phyloP scores from a whole-genome alignment of 2,113 vertebrate species.

The Perccottus glenii region DNA sequence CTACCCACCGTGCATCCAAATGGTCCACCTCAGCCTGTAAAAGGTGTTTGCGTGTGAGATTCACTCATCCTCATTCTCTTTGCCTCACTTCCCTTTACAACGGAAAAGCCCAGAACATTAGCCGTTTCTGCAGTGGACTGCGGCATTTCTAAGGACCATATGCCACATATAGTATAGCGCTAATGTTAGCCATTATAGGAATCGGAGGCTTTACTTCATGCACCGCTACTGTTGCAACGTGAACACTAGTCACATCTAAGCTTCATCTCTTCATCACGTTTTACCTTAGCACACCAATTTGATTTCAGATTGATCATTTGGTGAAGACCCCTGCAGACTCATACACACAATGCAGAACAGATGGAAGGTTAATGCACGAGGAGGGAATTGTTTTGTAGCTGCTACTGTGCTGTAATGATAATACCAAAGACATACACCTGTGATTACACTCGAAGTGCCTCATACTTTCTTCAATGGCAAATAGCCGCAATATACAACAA shows the following conservation, averaged over 20 bases:
- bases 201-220: slow-evolving; percentile 30
- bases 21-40: slow-evolving; percentile 58
- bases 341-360: slow-evolving; percentile 12
- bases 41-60: slow-evolving; percentile 63
- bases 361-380: slow-evolving; percentile 27
- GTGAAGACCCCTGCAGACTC: slow-evolving; percentile 9
- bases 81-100: slow-evolving; percentile 74
- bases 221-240: slow-evolving; percentile 37
- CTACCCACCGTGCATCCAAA: slow-evolving; percentile 62
- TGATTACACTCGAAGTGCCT: neutral
- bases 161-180: slow-evolving; percentile 44
- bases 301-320: slow-evolving; percentile 20
- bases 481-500: slow-evolving; percentile 2
- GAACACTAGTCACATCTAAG: slow-evolving; percentile 16
- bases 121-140: slow-evolving; percentile 67
- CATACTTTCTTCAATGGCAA: neutral
- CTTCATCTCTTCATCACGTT: slow-evolving; percentile 11
- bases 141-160: slow-evolving; percentile 58
- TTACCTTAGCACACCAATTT: slow-evolving; percentile 10
- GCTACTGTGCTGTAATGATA: slow-evolving; percentile 5
- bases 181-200: slow-evolving; percentile 27
- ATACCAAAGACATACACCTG: slow-evolving; percentile 11
- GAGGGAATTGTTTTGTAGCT: slow-evolving; percentile 1
- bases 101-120: slow-evolving; percentile 63
- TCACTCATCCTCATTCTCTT: slow-evolving; percentile 67